Conservation (phyloP, 2,113 vertebrate species). For the Zosterops lateralis region DNA sequence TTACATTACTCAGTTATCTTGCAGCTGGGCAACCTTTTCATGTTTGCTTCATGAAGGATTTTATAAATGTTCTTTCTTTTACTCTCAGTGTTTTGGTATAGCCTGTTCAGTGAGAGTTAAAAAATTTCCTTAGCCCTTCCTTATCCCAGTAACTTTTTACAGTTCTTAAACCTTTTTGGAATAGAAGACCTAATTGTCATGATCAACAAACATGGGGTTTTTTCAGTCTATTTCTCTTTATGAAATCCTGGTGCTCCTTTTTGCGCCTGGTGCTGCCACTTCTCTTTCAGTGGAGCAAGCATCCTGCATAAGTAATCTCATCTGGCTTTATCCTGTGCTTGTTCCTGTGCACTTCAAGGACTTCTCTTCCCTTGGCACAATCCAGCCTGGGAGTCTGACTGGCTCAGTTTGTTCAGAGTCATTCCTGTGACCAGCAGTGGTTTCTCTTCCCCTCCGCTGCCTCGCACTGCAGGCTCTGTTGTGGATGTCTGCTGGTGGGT, state of each 20-base stretch:
- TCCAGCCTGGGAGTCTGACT: background rate
- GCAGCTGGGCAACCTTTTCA: slow-evolving; percentile 30
- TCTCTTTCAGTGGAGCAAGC: background rate
- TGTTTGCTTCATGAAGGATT: slow-evolving; percentile 15
- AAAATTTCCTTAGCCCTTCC: background rate
- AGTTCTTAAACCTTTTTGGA: background rate
- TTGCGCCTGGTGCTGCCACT: background rate
- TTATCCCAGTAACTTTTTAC: background rate
- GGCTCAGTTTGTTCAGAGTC: background rate
- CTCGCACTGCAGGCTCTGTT: background rate
- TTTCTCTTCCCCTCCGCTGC: background rate
- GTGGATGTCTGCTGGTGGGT: background rate
- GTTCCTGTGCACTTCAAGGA: background rate
- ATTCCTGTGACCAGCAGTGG: background rate
- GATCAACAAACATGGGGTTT: background rate
- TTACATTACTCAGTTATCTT: slow-evolving; percentile 54
- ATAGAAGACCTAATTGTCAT: background rate
- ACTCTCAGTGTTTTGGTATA: background rate
- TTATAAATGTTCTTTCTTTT: slow-evolving; percentile 32
- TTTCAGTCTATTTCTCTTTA: background rate
- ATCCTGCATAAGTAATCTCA: background rate
- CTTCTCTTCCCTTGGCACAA: background rate
- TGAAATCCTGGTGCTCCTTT: background rate
- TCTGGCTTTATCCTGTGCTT: background rate
- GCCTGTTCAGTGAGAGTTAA: background rate